Conservation (phyloP, 92 coral and sea anemone genomes). For the Paragorgia papillata region DNA sequence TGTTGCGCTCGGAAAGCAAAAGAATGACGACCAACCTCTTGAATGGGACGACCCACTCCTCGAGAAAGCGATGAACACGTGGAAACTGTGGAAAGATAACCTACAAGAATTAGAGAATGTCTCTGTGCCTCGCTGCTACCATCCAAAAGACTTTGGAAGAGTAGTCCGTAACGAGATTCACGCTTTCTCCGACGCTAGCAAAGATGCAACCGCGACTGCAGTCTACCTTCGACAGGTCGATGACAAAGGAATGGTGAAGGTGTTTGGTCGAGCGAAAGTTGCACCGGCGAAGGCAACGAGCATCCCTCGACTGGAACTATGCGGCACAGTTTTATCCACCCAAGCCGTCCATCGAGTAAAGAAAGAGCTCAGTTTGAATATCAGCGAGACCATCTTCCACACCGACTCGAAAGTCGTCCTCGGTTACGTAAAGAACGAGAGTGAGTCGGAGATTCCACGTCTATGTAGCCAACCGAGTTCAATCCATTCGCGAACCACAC, state of each 20-base stretch:
- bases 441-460: constrained; percentile 43
- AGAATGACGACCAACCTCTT: constrained; percentile 28
- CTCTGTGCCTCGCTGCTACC: constrained; percentile 42
- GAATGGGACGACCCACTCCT: constrained; percentile 62
- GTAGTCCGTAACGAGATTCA: constrained; percentile 35
- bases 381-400: constrained; percentile 36
- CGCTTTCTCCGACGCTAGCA: constrained; percentile 51
- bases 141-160: constrained; percentile 28
- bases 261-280: constrained; percentile 36
- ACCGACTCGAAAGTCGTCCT: constrained; percentile 54
- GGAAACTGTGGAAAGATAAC: constrained; percentile 49
- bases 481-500: constrained; percentile 30
- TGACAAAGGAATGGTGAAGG: background rate
- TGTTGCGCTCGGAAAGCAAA: constrained; percentile 47
- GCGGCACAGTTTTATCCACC: constrained; percentile 46
- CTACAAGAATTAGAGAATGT: constrained; percentile 42
- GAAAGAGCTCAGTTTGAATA: constrained; percentile 16
- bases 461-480: constrained; percentile 49
- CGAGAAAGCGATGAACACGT: constrained; percentile 26
- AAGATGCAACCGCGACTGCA: constrained; percentile 41
- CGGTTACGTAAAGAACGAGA: constrained; percentile 41
- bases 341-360: constrained; percentile 23
- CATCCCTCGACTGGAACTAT: constrained; percentile 52
- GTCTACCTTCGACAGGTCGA: constrained; percentile 33
- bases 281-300: constrained; percentile 33